Evolutionary conservation across 2,888 invertebrate species (phyloP), one percentile per base, ranked within the genome.

Genomic region (Tortrix viridana): DNA sequence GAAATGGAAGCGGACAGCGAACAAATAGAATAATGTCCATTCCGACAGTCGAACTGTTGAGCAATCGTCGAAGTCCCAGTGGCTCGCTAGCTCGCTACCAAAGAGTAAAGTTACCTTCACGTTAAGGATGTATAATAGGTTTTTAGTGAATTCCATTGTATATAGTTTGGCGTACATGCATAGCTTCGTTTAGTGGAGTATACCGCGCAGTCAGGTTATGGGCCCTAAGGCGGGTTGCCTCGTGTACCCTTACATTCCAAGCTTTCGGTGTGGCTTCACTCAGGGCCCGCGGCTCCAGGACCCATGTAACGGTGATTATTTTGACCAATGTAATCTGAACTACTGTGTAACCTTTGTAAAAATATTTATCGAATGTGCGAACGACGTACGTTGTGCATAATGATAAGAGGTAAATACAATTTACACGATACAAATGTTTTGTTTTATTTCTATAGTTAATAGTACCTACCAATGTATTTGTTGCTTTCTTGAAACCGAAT

Each of bases 361-460:
- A 85, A 87, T 86, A 84, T 86, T 87, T 86, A 86, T 86, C 86
- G 76, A 79, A 81, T 76, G 79, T 86, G 87, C 86, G 81, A 82
- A 85, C 85, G 85, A 80, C 83, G 77, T 85, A 81, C 82, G 88
- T 88, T 84, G 74, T 84, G 89, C 89, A 84, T 89, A 80, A 85
- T 84, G 87, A 82, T 90, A 89, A 87, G 84, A 87, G 81, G 90
- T 92, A 92, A 92, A 92, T 92, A 91, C 90, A 90, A 90, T 91
- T 91, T 91, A 91, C 91, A 91, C 89, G 81, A 90, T 85, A 87
- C 71, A 70, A 22, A 69, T 54, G 37, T 20, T 58, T 79, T 73
- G 85, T 89, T 89, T 89, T 74, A 89, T 87, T 89, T 52, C 14
- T 22, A 52, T 14, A 9, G 19, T 26, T 26, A 26, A 9, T 23